Conservation (phyloP, 1,140 invertebrate species). For the Carposina sasakii region DNA sequence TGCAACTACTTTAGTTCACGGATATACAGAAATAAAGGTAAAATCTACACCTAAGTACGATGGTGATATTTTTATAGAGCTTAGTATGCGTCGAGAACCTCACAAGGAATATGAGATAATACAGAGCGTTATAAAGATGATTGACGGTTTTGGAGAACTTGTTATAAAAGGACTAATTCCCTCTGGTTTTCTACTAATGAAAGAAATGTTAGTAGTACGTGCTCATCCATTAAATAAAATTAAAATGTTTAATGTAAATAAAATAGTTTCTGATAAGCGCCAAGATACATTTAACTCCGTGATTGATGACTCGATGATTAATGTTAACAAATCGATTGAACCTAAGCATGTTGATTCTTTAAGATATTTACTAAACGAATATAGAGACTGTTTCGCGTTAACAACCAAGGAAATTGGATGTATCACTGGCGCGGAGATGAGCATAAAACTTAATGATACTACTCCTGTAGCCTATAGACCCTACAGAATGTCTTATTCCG, state of each 20-base stretch:
- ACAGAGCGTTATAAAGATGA: too few relatives aligned
- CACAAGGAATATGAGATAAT: too few relatives aligned
- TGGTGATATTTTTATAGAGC: too few relatives aligned
- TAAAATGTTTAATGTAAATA: conserved; percentile 1
- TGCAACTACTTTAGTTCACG: too few relatives aligned
- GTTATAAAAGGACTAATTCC: too few relatives aligned
- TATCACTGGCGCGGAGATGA: conserved; percentile 15
- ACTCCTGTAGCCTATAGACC: conserved; percentile 24
- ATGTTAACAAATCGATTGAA: conserved; percentile 1
- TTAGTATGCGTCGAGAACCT: too few relatives aligned
- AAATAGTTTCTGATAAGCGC: background rate
- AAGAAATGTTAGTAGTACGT: too few relatives aligned
- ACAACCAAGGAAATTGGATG: conserved; percentile 19
- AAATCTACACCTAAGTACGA: too few relatives aligned
- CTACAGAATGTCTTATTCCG: conserved; percentile 11
- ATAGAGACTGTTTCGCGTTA: conserved; percentile 28
- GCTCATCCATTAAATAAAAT: too few relatives aligned
- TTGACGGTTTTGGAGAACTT: too few relatives aligned
- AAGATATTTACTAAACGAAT: conserved; percentile 12
- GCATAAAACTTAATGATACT: conserved; percentile 21
- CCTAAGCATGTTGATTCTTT: background rate
- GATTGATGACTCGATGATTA: background rate
- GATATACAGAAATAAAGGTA: too few relatives aligned
- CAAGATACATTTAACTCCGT: background rate
- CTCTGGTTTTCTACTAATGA: too few relatives aligned